A percentile compares a stretch with the other conserved stretches of the same genome.
Evolutionary conservation across 2,888 invertebrate species (phyloP).

Genomic region (Antheraea assamensis): DNA sequence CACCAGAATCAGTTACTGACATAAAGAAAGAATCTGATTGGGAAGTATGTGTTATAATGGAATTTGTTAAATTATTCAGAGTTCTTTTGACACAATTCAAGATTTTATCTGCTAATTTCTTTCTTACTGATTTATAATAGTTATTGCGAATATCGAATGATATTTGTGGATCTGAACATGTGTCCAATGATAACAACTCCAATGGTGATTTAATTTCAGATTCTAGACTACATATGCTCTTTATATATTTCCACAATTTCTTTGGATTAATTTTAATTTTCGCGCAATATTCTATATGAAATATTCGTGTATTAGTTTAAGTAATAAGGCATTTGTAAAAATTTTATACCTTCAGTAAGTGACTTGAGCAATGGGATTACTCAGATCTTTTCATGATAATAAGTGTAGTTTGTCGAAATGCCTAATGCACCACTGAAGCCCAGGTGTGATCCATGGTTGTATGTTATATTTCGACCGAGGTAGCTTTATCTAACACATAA

Average conservation of each 20-base stretch:
- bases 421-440: too few relatives aligned
- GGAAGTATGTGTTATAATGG: not conserved
- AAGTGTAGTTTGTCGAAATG: too few relatives aligned
- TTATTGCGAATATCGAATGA: not conserved
- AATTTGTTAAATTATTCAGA: not conserved
- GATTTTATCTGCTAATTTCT: not conserved
- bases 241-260: not conserved
- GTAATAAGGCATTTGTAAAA: not conserved
- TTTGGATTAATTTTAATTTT: not conserved
- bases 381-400: too few relatives aligned
- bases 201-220: not conserved
- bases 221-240: not conserved
- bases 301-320: not conserved
- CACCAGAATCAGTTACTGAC: not conserved
- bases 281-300: not conserved
- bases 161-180: not conserved
- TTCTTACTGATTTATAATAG: not conserved
- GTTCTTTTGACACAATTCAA: not conserved
- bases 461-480: too few relatives aligned
- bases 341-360: not conserved
- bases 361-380: not conserved
- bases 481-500: too few relatives aligned
- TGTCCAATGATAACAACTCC: not conserved
- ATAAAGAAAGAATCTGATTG: not conserved
- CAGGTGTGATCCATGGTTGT: too few relatives aligned